Evolutionary conservation across 2,888 invertebrate genomes (phyloP).

Genomic region (Hirtodrosophila duncani): DNA sequence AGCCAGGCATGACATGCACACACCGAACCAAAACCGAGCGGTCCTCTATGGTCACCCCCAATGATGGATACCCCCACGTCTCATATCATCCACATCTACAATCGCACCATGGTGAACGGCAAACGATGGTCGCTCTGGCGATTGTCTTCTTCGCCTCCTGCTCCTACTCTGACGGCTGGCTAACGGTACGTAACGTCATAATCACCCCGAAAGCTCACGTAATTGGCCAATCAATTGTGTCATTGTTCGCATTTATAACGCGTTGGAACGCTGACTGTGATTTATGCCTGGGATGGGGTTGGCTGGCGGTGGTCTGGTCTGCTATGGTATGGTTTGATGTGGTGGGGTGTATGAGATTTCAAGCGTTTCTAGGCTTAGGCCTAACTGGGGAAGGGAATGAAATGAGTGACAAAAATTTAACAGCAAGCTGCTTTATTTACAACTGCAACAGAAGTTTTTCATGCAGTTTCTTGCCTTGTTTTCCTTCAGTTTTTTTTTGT

Average conservation of each 20-base stretch:
- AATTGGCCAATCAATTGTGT: constrained; percentile 79
- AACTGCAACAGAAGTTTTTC: constrained; percentile 57
- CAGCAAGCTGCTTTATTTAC: constrained; percentile 6
- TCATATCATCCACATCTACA: neutral
- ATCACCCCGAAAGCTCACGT: constrained; percentile 75
- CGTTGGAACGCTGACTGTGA: constrained; percentile 62
- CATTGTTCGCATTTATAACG: constrained; percentile 69
- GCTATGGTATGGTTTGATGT: neutral
- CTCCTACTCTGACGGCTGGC: constrained; percentile 55
- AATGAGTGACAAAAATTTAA: constrained; percentile 4
- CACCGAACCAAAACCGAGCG: constrained; percentile 16
- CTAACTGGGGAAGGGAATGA: constrained; percentile 27
- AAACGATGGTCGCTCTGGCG: constrained; percentile 31
- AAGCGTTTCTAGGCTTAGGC: constrained; percentile 40
- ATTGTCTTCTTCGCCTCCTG: constrained; percentile 16
- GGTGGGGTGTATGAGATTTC: neutral
- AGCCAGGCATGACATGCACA: constrained; percentile 64
- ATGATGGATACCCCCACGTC: constrained; percentile 4
- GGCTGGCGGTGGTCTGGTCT: constrained; percentile 4
- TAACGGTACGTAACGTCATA: constrained; percentile 74
- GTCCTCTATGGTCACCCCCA: constrained; percentile 23
- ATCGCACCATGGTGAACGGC: constrained; percentile 7
- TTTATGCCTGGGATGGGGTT: constrained; percentile 60
- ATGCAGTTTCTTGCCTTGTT: too few relatives aligned
- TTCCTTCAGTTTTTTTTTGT: constrained; percentile 38